Conservation (phyloP, 2,888 invertebrate genomes). For the Tenthredo livida region DNA sequence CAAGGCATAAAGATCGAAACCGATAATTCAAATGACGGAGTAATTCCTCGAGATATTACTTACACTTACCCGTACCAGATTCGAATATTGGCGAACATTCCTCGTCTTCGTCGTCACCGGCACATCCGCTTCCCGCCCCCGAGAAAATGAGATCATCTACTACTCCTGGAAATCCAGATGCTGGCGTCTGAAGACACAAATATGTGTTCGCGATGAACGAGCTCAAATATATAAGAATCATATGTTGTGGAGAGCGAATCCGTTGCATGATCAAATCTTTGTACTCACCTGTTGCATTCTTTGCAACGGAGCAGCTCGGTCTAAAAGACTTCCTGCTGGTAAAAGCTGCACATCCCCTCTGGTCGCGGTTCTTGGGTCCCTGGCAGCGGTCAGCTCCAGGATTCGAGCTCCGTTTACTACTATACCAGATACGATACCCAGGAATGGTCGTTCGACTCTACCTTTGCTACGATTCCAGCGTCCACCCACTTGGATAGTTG, state of each 20-base stretch:
- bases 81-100: constrained; percentile 93
- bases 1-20: not conserved
- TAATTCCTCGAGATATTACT: constrained; percentile 14
- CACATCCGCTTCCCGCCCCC: constrained; percentile 94
- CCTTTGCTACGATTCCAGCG: constrained; percentile 86
- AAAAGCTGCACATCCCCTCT: constrained; percentile 92
- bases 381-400: constrained; percentile 91
- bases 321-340: constrained; percentile 84
- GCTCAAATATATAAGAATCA: constrained; percentile 13
- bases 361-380: constrained; percentile 87
- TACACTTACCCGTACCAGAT: constrained; percentile 85
- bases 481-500: constrained; percentile 93
- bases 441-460: constrained; percentile 88
- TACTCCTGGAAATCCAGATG: constrained; percentile 88
- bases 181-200: constrained; percentile 84
- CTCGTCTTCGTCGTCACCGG: constrained; percentile 93
- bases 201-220: not conserved
- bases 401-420: constrained; percentile 92
- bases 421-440: constrained; percentile 93
- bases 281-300: constrained; percentile 91
- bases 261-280: constrained; percentile 10
- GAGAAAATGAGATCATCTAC: constrained; percentile 95
- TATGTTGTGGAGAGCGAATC: not conserved
- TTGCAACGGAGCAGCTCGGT: constrained; percentile 87
- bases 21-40: not conserved